Conservation (phyloP, 2,888 invertebrate genomes). For the Heliconius ismenius region DNA sequence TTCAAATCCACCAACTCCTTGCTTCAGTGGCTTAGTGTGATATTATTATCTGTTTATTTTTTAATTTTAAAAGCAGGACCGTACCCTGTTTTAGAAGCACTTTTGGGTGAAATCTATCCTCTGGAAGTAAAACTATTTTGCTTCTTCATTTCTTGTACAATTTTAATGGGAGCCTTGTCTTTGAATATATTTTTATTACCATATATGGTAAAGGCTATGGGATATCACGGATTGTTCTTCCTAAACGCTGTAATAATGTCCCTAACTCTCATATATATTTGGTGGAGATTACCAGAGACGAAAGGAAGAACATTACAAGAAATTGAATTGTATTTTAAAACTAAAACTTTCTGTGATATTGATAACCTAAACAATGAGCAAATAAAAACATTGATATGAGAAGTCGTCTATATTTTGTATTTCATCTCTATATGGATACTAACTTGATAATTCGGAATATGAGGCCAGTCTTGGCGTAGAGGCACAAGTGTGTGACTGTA, state of each 20-base stretch:
- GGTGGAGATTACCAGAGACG: constrained; percentile 31
- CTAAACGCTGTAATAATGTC: constrained; percentile 29
- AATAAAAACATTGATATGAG: constrained; percentile 24
- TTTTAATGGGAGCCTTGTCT: neutral
- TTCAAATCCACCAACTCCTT: too few species aligned
- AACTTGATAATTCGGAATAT: too few species aligned
- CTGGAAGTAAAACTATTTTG: constrained; percentile 28
- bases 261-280: constrained; percentile 14
- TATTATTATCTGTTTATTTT: constrained; percentile 24
- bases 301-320: constrained; percentile 44
- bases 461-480: too few species aligned
- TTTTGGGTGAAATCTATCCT: constrained; percentile 34
- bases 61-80: constrained; percentile 23
- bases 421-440: neutral
- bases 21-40: constrained; percentile 27
- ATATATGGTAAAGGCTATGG: constrained; percentile 9
- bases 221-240: constrained; percentile 31
- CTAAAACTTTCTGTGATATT: constrained; percentile 35
- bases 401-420: neutral
- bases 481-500: too few species aligned
- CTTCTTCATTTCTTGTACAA: constrained; percentile 16
- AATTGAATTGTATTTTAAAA: constrained; percentile 49
- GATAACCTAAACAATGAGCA: constrained; percentile 25
- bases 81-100: constrained; percentile 26
- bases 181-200: constrained; percentile 23